phyloP scores from a whole-genome alignment of 2,113 vertebrate genomes.

The Myiagra hebetior region DNA sequence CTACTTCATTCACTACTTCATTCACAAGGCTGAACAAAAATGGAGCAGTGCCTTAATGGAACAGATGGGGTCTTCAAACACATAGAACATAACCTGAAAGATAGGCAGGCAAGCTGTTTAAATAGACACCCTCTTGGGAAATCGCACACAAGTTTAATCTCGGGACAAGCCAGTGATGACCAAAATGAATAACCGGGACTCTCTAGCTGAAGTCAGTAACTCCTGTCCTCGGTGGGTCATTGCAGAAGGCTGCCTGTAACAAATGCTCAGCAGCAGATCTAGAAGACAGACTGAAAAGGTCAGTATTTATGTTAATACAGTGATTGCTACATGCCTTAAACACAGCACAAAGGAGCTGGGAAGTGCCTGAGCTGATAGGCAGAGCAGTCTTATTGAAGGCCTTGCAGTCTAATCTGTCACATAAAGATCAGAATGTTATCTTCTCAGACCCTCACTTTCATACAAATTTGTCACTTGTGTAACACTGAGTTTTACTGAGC shows the following conservation, averaged over 20 bases:
- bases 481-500: not conserved
- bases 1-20: not conserved
- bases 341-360: not conserved
- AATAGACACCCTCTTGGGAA: not conserved
- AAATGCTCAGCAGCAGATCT: not conserved
- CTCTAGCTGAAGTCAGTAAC: not conserved
- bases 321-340: not conserved
- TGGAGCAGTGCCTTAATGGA: not conserved
- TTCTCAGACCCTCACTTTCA: not conserved
- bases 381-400: not conserved
- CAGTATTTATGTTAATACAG: not conserved
- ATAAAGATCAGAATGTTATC: not conserved
- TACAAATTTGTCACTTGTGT: not conserved
- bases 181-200: not conserved
- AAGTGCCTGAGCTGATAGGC: not conserved
- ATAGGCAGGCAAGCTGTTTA: not conserved
- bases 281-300: not conserved
- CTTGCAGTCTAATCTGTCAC: not conserved
- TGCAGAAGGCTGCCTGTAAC: not conserved
- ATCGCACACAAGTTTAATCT: not conserved
- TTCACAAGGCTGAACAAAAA: not conserved
- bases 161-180: not conserved
- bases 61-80: not conserved
- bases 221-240: not conserved
- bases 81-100: not conserved